phyloP scores from a whole-genome alignment of 2,113 vertebrate species.

The Cyphomyrus plagiostoma region DNA sequence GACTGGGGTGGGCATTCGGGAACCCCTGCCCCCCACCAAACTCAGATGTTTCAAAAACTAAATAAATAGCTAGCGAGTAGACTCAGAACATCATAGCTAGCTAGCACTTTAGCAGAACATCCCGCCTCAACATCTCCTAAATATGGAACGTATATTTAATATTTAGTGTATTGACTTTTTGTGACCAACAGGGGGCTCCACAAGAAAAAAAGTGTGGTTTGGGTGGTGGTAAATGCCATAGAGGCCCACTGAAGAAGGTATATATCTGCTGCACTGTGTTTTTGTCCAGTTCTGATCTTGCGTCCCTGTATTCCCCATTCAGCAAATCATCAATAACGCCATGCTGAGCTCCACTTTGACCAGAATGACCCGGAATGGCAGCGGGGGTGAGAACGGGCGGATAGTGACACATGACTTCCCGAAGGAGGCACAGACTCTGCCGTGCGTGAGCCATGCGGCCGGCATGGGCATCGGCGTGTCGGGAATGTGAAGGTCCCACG shows the following conservation, averaged over 20 bases:
- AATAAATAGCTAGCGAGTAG: background rate
- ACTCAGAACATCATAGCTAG: background rate
- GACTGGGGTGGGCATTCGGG: background rate
- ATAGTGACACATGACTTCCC: slow-evolving; percentile 80
- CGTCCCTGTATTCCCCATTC: slow-evolving; percentile 23
- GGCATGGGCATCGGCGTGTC: slow-evolving; percentile 80
- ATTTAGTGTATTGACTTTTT: background rate
- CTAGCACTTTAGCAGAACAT: background rate
- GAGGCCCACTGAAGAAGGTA: background rate
- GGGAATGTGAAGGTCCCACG: slow-evolving; percentile 68
- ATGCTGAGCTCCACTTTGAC: slow-evolving; percentile 76
- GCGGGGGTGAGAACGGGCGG: slow-evolving; percentile 77
- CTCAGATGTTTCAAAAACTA: background rate
- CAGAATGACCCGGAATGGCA: slow-evolving; percentile 63
- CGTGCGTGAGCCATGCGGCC: slow-evolving; percentile 81
- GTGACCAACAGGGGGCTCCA: background rate
- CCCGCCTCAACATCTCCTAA: background rate
- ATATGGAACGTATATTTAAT: background rate
- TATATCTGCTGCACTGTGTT: background rate
- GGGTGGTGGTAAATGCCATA: background rate
- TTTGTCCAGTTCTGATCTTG: background rate
- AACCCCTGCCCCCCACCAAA: background rate
- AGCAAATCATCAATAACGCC: slow-evolving; percentile 83
- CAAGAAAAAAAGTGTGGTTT: background rate
- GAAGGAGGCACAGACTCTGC: slow-evolving; percentile 79